These are phyloP conservation scores for Chlorospingus semifuscus DNA, from an alignment of 2,797 vertebrate species.

Conservation along the genomic window DNA sequence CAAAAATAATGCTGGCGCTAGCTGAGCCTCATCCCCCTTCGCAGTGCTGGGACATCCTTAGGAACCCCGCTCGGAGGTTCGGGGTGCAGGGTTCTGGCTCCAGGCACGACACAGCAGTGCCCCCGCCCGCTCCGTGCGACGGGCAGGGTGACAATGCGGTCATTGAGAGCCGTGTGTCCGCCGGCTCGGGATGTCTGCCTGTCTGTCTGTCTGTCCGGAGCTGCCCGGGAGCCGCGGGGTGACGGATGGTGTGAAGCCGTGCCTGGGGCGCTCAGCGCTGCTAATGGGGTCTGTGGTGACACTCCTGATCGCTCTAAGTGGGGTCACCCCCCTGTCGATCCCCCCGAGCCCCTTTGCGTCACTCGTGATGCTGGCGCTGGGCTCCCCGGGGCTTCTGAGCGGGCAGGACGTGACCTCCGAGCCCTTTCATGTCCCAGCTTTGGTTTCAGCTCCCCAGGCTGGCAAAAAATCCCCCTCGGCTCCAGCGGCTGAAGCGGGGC, in stretches of 20 bases:
- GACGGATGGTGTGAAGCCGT: not conserved
- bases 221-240: not conserved
- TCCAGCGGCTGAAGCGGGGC: accelerated
- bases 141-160: slow-evolving; percentile 27
- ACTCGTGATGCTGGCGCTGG: not conserved
- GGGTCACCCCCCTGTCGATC: not conserved
- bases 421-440: not conserved
- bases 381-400: not conserved
- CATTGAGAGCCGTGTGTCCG: slow-evolving; percentile 2
- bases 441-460: not conserved
- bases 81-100: not conserved
- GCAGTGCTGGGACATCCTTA: not conserved
- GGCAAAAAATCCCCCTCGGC: not conserved
- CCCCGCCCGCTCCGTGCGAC: not conserved
- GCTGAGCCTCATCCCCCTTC: not conserved
- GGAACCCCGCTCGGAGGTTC: not conserved
- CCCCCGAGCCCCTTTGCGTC: not conserved
- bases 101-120: not conserved
- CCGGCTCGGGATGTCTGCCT: not conserved
- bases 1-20: not conserved
- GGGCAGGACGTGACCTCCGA: not conserved
- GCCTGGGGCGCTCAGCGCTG: not conserved
- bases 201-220: not conserved
- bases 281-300: not conserved
- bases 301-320: not conserved